These are phyloP conservation scores for Xenops minutus DNA, from an alignment of 2,797 vertebrate species.

Conservation along the genomic window DNA sequence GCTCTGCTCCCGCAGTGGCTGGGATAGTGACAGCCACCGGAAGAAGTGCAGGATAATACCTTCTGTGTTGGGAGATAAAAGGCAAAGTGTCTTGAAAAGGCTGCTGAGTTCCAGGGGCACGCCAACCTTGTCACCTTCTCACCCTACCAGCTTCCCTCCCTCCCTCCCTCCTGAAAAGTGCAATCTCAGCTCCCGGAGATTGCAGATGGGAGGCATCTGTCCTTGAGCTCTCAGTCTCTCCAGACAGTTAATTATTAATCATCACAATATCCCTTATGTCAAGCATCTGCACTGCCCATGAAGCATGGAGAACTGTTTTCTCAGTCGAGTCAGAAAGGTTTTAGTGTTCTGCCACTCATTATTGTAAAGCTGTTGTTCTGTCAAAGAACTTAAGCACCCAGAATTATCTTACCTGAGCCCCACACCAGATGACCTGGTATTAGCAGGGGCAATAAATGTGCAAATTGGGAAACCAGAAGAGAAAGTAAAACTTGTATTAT, in stretches of 20 bases:
- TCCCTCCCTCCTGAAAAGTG: not conserved
- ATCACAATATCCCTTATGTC: not conserved
- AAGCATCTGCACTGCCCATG: not conserved
- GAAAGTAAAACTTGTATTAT: not conserved
- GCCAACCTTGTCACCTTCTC: not conserved
- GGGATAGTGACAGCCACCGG: not conserved
- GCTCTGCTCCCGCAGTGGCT: not conserved
- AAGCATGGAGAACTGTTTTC: not conserved
- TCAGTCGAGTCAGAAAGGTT: not conserved
- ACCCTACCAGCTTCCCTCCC: not conserved
- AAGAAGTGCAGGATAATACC: not conserved
- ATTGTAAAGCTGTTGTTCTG: not conserved
- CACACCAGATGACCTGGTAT: not conserved
- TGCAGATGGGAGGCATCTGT: slow-evolving; percentile 8
- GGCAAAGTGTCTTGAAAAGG: not conserved
- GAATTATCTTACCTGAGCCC: not conserved
- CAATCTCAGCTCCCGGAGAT: not conserved
- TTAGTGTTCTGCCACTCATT: not conserved
- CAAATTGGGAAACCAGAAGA: not conserved
- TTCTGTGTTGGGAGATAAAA: not conserved
- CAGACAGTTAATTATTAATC: slow-evolving; percentile 54
- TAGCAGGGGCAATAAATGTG: not conserved
- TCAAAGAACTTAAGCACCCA: not conserved
- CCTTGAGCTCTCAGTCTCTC: not conserved
- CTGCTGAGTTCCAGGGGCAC: not conserved